These are phyloP conservation scores for Belonocnema kinseyi DNA, from an alignment of 1,140 invertebrate genomes.

Conservation along the genomic window DNA sequence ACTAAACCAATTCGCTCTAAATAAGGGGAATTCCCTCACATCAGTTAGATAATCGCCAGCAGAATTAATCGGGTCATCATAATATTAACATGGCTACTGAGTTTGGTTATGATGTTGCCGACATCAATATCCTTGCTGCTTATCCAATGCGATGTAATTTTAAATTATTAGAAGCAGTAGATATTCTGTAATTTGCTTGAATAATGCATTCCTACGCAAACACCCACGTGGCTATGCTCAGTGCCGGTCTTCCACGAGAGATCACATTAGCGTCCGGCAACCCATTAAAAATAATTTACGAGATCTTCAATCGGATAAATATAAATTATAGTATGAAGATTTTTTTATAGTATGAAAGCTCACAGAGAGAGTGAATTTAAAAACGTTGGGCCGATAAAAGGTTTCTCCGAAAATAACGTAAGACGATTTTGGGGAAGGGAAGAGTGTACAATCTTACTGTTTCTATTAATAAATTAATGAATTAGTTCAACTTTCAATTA, in stretches of 20 bases:
- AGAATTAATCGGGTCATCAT: neutral
- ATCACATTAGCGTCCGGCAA: neutral
- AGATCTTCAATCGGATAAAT: neutral
- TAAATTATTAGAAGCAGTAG: slow-evolving; percentile 16
- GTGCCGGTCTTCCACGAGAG: neutral
- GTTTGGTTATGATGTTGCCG: neutral
- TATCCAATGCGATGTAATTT: slow-evolving; percentile 9
- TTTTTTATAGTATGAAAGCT: neutral
- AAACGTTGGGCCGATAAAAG: no score
- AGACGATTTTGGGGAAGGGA: no score
- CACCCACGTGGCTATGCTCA: neutral
- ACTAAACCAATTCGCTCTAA: no score
- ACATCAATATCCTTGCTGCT: slow-evolving; percentile 12
- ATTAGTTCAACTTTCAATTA: no score
- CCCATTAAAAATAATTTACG: neutral
- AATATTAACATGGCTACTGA: slow-evolving; percentile 2
- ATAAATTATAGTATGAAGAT: no score
- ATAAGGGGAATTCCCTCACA: no score
- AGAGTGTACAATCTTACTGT: no score
- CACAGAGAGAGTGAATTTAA: no score
- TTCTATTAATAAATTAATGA: no score
- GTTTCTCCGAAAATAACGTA: no score
- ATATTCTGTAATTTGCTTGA: slow-evolving; percentile 20
- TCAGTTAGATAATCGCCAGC: no score
- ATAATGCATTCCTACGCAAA: slow-evolving; percentile 18